Percentiles rank a stretch among this genome's conserved stretches.
These are phyloP conservation scores for Porites cylindrica DNA, from an alignment of 92 coral and sea anemone species.

Conservation along the genomic window DNA sequence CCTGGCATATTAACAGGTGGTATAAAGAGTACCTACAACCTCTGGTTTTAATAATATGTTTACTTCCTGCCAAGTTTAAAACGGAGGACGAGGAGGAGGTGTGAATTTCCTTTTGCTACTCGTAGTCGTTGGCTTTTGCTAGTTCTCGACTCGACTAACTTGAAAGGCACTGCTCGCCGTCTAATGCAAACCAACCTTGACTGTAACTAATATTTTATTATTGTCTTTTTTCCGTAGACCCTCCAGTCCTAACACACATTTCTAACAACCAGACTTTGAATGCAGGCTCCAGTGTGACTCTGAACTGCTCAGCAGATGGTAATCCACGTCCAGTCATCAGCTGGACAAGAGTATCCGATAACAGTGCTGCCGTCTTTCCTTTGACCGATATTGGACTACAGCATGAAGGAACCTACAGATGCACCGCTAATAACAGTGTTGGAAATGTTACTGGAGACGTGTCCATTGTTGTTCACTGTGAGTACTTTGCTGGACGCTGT, in stretches of 20 bases:
- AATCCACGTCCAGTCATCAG: not conserved
- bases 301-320: slow-evolving; percentile 12
- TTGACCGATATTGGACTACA: not conserved
- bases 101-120: too few relatives aligned
- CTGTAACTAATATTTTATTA: too few relatives aligned
- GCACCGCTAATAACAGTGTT: not conserved
- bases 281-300: not conserved
- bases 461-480: not conserved
- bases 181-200: too few relatives aligned
- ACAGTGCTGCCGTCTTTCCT: not conserved
- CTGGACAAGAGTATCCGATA: slow-evolving; percentile 14
- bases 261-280: not conserved
- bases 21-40: too few relatives aligned
- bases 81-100: too few relatives aligned
- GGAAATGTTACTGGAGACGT: not conserved
- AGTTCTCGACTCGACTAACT: too few relatives aligned
- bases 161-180: too few relatives aligned
- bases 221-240: not conserved
- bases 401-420: not conserved
- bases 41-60: too few relatives aligned
- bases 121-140: too few relatives aligned
- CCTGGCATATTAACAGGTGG: too few relatives aligned
- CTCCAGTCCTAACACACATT: not conserved
- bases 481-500: too few relatives aligned
- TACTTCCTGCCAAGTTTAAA: too few relatives aligned